Conservation (phyloP, 2,797 vertebrate species). For the Leptodactylus fallax region DNA sequence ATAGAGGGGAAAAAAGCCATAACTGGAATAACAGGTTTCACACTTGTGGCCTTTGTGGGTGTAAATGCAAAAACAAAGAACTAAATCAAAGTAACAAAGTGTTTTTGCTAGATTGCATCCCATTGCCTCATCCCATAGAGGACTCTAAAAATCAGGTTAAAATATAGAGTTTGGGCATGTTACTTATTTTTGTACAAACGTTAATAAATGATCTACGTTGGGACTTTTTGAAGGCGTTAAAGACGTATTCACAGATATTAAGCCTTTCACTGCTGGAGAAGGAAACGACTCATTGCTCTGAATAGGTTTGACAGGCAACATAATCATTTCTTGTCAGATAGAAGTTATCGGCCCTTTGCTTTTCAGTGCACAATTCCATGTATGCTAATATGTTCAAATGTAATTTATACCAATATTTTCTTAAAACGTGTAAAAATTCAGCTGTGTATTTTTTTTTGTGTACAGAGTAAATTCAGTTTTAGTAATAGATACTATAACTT, state of each 20-base stretch:
- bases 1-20: constrained; percentile 53
- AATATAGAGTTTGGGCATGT: constrained; percentile 37
- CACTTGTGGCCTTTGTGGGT: constrained; percentile 56
- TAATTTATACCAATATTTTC: constrained; percentile 50
- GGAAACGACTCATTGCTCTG: constrained; percentile 30
- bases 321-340: not conserved
- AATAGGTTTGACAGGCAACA: not conserved
- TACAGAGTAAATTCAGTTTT: constrained; percentile 36
- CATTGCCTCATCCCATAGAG: constrained; percentile 31
- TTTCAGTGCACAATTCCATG: constrained; percentile 21
- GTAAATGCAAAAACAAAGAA: constrained; percentile 20
- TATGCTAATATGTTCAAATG: constrained; percentile 39
- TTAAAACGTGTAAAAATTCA: constrained; percentile 5
- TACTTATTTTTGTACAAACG: constrained; percentile 54
- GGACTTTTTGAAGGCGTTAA: constrained; percentile 21
- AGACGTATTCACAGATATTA: not conserved
- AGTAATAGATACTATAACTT: constrained; percentile 2
- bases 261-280: constrained; percentile 33
- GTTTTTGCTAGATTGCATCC: constrained; percentile 15
- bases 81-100: not conserved
- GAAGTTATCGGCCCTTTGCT: not conserved
- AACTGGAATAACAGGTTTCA: constrained; percentile 62
- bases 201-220: constrained; percentile 26
- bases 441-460: constrained; percentile 44
- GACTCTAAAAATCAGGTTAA: constrained; percentile 46